Conservation (phyloP, 2,113 vertebrate genomes). For the Kryptolebias marmoratus region DNA sequence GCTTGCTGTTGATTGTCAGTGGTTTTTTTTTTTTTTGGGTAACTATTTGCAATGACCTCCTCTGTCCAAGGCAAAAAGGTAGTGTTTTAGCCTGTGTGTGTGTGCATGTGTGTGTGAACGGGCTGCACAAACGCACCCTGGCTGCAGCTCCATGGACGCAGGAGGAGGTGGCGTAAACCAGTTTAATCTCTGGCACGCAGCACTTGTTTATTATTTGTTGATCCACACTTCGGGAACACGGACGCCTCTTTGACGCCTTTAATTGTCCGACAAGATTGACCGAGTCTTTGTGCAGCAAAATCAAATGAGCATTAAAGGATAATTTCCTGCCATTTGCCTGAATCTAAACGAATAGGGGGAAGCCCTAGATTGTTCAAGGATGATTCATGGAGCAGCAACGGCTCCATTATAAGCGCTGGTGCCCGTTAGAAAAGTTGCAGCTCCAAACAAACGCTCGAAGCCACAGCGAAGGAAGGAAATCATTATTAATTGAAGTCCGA, state of each 20-base stretch:
- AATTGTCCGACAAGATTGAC: background rate
- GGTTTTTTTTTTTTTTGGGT: no score
- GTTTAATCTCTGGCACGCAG: background rate
- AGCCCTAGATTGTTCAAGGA: background rate
- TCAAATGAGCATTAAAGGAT: slow-evolving; percentile 5
- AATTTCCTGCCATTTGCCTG: slow-evolving; percentile 27
- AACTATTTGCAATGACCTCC: no score
- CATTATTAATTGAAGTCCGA: slow-evolving; percentile 34
- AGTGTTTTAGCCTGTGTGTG: no score
- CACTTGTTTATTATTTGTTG: background rate
- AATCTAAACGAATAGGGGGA: slow-evolving; percentile 16
- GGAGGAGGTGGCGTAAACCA: no score
- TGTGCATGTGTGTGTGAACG: no score
- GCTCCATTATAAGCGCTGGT: slow-evolving; percentile 4
- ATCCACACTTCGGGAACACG: background rate
- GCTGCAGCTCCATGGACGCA: background rate
- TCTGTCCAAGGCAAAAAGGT: no score
- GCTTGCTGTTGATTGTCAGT: no score
- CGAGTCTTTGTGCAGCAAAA: slow-evolving; percentile 6
- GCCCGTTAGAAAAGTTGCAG: slow-evolving; percentile 2
- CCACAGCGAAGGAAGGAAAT: slow-evolving; percentile 58
- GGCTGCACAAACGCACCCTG: no score
- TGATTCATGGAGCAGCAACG: slow-evolving; percentile 27
- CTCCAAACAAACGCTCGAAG: slow-evolving; percentile 23
- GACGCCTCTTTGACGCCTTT: background rate